Percentiles rank a stretch among this genome's conserved stretches.
Evolutionary conservation across 2,113 vertebrate genomes (phyloP).

Genomic region (Gnathonemus longibarbis): DNA sequence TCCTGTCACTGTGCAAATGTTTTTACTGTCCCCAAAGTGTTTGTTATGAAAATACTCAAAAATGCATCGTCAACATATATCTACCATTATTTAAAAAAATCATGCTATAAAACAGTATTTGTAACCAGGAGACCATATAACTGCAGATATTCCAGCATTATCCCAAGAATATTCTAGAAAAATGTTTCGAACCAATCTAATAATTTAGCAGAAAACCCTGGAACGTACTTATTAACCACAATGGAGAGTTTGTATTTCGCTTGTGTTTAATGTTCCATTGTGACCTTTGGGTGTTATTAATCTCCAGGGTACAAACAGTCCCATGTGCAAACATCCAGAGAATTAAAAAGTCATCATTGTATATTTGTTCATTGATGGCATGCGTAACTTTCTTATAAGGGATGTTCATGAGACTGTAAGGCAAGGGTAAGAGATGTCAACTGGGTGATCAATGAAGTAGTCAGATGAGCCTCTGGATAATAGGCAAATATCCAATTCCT

Average conservation of each 20-base stretch:
- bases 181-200: not conserved
- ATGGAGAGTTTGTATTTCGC: not conserved
- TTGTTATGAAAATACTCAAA: not conserved
- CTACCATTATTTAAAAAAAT: not conserved
- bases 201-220: not conserved
- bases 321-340: not conserved
- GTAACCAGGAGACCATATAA: not conserved
- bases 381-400: not conserved
- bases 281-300: not conserved
- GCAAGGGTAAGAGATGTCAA: not conserved
- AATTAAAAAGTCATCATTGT: not conserved
- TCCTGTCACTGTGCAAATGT: not conserved
- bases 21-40: not conserved
- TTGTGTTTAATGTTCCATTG: not conserved
- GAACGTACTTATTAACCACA: not conserved
- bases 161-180: not conserved
- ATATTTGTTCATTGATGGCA: not conserved
- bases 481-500: not conserved
- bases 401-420: not conserved
- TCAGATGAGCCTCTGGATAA: not conserved
- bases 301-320: not conserved
- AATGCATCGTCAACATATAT: not conserved
- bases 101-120: not conserved
- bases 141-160: not conserved
- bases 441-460: not conserved